Percentiles rank a stretch among this genome's conserved stretches.
Evolutionary conservation across 2,113 vertebrate genomes (phyloP).

Genomic region (Chrysochloris asiatica): DNA sequence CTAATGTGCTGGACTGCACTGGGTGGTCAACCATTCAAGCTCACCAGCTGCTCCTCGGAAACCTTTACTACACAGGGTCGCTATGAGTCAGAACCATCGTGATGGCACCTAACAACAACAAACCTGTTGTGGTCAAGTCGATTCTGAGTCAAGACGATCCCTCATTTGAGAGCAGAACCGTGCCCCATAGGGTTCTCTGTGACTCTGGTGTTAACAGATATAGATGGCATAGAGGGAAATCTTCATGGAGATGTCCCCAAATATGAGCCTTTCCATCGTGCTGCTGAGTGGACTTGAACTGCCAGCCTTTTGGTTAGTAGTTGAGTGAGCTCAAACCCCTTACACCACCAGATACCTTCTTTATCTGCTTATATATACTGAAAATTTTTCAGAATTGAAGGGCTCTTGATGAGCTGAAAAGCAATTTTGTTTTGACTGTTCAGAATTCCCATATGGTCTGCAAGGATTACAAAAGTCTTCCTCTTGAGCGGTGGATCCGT

Average conservation of each 20-base stretch:
- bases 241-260: background rate
- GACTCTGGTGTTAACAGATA: too few species aligned
- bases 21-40: too few species aligned
- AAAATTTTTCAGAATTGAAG: slow-evolving; percentile 20
- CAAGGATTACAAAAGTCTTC: background rate
- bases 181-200: background rate
- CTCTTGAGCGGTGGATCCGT: background rate
- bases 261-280: background rate
- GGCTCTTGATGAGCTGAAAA: background rate
- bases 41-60: too few species aligned
- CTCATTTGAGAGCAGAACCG: background rate
- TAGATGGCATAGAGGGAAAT: too few species aligned
- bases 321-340: background rate
- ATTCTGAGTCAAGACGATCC: background rate
- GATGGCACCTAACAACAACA: too few species aligned
- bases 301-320: background rate
- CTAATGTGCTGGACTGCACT: too few species aligned
- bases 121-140: background rate
- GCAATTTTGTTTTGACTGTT: background rate
- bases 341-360: background rate
- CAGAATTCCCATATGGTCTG: background rate
- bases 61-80: too few species aligned
- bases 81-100: too few species aligned
- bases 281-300: background rate
- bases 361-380: background rate